Base-by-base conservation (phyloP, 2,113 vertebrate genomes). In the Trogon surrucura region DNA sequence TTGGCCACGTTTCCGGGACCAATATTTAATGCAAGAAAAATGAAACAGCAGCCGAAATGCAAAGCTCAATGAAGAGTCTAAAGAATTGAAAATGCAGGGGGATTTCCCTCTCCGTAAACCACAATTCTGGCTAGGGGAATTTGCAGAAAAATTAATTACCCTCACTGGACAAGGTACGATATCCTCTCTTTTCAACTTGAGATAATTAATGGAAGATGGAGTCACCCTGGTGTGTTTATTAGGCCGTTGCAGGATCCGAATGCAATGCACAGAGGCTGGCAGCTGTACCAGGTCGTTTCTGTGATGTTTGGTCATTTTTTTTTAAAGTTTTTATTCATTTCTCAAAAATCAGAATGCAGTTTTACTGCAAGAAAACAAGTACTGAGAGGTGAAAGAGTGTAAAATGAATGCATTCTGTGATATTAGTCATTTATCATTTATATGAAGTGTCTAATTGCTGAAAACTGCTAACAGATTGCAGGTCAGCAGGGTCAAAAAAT, bases 361-460 rank as follows among this genome's bases (percentile, higher is more conserved):
- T 93, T 77, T 93, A 34, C 20, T 58, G 36, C 26, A 77, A 51
- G 58, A 70, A 93, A 91, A 8, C 45, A 62, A 71, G 75, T 48
- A 32, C 13, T 11, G 32, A 51, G 72, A 80, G 85, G 71, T 85
- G 51, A 91, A 87, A 82, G 45, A 50, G 48, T 44, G 22, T 27
- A 70, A 89, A 89, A 54, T 29, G 5, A 66, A 89, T 58, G 27
- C 30, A 48, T 73, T 85, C 74, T 85, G 44, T 77, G 82, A 83
- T 88, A 89, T 66, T 74, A 95, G 81, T 88, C 18, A 96, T 96
- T 93, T 80, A 88, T 96, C 91, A 95, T 95, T 93, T 89, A 77
- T 17, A 90, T 78, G 75, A 95, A 91, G 75, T 71, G 67, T 90
- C 71, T 93, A 95, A 97, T 95, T 95, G 82, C 67, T 3, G 2